phyloP scores from a whole-genome alignment of 2,888 invertebrate genomes.

The Sericinus montela region DNA sequence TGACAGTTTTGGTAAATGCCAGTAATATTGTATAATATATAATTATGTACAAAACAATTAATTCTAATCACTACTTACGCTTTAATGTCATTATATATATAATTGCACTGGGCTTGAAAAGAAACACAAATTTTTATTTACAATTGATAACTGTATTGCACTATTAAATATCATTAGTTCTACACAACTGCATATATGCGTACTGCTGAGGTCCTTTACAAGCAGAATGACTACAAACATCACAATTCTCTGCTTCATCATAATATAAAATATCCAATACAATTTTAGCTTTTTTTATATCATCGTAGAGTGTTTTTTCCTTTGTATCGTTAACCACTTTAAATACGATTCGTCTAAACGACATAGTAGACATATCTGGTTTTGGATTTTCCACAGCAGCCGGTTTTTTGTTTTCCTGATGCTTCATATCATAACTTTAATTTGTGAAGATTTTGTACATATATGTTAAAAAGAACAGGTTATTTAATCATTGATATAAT shows the following conservation, averaged over 20 bases:
- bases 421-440: slow-evolving; percentile 11
- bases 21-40: too few species aligned
- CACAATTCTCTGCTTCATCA: slow-evolving; percentile 22
- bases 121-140: background rate
- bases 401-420: slow-evolving; percentile 32
- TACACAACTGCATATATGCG: background rate
- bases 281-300: slow-evolving; percentile 2
- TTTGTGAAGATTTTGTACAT: slow-evolving; percentile 3
- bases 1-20: too few species aligned
- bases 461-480: too few species aligned
- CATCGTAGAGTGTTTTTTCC: background rate
- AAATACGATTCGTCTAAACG: slow-evolving; percentile 4
- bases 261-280: background rate
- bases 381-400: slow-evolving; percentile 37
- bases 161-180: slow-evolving; percentile 3
- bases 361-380: slow-evolving; percentile 17
- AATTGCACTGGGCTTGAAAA: background rate
- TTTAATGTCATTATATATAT: slow-evolving; percentile 7
- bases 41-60: background rate
- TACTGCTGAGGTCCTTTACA: slow-evolving; percentile 15
- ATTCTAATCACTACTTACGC: slow-evolving; percentile 7
- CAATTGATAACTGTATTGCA: slow-evolving; percentile 15
- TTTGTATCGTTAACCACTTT: background rate
- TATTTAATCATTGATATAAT: too few species aligned
- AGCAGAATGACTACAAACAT: slow-evolving; percentile 37